Conservation (phyloP, 2,888 invertebrate species). For the Invenusta paracnida region DNA sequence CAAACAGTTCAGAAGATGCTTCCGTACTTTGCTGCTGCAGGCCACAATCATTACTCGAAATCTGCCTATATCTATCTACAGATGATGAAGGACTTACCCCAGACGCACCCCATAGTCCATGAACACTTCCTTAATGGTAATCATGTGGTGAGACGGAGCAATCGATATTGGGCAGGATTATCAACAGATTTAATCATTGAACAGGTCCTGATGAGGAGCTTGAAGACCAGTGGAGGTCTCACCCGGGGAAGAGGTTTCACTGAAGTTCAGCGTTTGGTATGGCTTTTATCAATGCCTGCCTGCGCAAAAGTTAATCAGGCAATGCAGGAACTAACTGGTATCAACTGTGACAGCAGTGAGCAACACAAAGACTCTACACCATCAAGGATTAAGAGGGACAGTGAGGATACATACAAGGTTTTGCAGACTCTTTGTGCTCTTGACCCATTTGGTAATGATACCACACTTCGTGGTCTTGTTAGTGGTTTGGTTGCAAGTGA, state of each 20-base stretch:
- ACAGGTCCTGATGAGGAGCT: conserved; percentile 37
- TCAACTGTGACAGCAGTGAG: conserved; percentile 19
- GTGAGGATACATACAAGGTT: background rate
- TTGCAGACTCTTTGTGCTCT: background rate
- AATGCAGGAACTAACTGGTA: conserved; percentile 43
- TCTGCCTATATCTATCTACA: conserved; percentile 56
- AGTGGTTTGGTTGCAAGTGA: background rate
- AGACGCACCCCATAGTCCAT: background rate
- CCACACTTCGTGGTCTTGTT: background rate
- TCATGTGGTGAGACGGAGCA: conserved; percentile 30
- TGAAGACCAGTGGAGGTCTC: conserved; percentile 36
- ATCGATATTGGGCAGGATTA: conserved; percentile 36
- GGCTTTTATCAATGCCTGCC: conserved; percentile 46
- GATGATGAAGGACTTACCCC: conserved; percentile 53
- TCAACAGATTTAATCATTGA: conserved; percentile 36
- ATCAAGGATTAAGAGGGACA: conserved; percentile 12
- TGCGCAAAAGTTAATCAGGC: conserved; percentile 45
- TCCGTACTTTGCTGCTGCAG: conserved; percentile 49
- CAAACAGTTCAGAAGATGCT: conserved; percentile 47
- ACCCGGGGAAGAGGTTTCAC: conserved; percentile 34
- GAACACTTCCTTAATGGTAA: background rate
- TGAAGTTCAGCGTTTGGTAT: conserved; percentile 43
- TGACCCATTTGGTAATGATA: conserved; percentile 30
- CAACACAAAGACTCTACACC: conserved; percentile 38
- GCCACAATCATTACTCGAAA: conserved; percentile 57